A percentile compares a stretch with the other conserved stretches of the same genome.
phyloP scores from a whole-genome alignment of 2,888 invertebrate species.

The Drosophila mimetica region DNA sequence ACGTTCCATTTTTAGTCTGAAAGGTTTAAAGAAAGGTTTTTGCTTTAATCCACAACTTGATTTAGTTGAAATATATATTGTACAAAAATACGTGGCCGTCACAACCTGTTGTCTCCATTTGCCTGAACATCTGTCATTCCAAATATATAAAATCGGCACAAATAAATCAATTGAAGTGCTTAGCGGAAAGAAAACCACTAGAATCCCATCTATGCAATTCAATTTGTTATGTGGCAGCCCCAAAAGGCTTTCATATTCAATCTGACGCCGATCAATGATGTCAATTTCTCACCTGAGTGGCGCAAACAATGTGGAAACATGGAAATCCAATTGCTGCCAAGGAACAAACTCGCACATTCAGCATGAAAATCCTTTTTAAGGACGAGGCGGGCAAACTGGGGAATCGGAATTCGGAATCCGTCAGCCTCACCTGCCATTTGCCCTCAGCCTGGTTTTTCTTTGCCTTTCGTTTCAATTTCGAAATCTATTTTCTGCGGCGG shows the following conservation, averaged over 20 bases:
- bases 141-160: constrained; percentile 2
- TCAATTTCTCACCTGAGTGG: constrained; percentile 41
- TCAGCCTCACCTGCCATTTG: constrained; percentile 25
- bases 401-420: constrained; percentile 3
- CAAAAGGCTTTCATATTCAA: constrained; percentile 36
- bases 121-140: constrained; percentile 11
- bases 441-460: constrained; percentile 20
- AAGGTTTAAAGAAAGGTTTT: no score
- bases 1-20: no score
- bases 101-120: constrained; percentile 21
- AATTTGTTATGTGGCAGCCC: constrained; percentile 40
- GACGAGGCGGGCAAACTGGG: constrained; percentile 4
- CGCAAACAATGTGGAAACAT: constrained; percentile 40
- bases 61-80: background rate
- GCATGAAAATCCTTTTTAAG: constrained; percentile 47
- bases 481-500: constrained; percentile 28
- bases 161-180: constrained; percentile 18
- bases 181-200: constrained; percentile 16
- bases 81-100: background rate
- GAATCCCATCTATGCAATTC: constrained; percentile 37
- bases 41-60: background rate
- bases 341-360: constrained; percentile 46
- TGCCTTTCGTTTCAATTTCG: constrained; percentile 35
- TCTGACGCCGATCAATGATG: constrained; percentile 44
- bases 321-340: constrained; percentile 49